Percentiles rank a stretch among this genome's conserved stretches.
Evolutionary conservation across 2,797 vertebrate species (phyloP).

Genomic region (Pseudotriccus pelzelni): DNA sequence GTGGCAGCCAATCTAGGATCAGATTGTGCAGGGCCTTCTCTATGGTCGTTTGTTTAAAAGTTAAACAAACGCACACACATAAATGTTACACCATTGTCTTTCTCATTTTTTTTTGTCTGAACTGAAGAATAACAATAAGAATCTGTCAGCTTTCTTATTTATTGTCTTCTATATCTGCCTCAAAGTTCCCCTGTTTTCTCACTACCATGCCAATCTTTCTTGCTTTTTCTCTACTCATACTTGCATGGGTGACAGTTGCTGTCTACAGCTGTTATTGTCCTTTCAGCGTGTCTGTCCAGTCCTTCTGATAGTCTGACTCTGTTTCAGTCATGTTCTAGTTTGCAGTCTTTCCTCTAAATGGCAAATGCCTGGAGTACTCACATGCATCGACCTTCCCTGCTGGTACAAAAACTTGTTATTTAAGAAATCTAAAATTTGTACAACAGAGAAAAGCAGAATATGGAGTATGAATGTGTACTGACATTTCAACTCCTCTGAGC

Average conservation of each 20-base stretch:
- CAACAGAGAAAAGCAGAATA: neutral
- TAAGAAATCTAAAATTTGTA: constrained; percentile 4
- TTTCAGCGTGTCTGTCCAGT: neutral
- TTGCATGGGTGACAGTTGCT: neutral
- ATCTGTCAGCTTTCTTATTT: neutral
- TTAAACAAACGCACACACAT: neutral
- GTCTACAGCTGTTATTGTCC: neutral
- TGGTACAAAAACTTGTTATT: neutral
- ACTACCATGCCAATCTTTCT: neutral
- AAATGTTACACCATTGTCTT: neutral
- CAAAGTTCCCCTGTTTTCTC: neutral
- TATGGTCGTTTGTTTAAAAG: neutral
- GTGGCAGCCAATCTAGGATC: neutral
- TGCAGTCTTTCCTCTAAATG: neutral
- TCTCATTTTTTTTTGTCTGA: neutral
- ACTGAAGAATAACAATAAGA: neutral
- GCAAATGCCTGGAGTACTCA: neutral
- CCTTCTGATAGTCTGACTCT: neutral
- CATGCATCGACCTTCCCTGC: neutral
- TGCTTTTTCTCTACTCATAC: neutral
- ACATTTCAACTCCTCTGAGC: constrained; percentile 29
- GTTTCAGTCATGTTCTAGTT: neutral
- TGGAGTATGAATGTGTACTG: neutral
- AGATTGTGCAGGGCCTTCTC: neutral
- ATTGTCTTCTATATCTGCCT: neutral